Conservation (phyloP, 2,113 vertebrate species). For the Sula dactylatra region DNA sequence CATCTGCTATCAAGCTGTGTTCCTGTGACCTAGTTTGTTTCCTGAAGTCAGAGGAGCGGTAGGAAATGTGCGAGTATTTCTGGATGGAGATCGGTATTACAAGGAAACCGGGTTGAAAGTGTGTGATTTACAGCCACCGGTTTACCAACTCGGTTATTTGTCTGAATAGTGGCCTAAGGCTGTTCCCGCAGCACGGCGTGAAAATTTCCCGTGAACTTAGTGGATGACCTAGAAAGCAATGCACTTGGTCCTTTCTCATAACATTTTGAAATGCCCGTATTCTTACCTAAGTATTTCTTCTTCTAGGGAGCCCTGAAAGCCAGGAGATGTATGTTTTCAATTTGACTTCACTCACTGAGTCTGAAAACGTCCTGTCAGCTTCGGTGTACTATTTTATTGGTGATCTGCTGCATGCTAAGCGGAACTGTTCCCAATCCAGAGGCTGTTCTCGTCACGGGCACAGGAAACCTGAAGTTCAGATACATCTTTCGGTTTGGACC, state of each 20-base stretch:
- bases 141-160: background rate
- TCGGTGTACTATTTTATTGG: constrained; percentile 86
- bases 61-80: background rate
- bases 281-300: background rate
- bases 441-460: constrained; percentile 58
- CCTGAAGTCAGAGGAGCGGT: background rate
- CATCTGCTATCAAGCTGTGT: background rate
- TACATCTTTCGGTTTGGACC: constrained; percentile 83
- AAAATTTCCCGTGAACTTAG: background rate
- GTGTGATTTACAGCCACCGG: background rate
- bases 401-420: constrained; percentile 72
- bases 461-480: constrained; percentile 68
- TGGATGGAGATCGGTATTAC: background rate
- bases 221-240: background rate
- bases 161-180: background rate
- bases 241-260: background rate
- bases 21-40: background rate
- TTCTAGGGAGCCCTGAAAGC: constrained; percentile 76
- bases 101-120: background rate
- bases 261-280: background rate
- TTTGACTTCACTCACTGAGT: constrained; percentile 89
- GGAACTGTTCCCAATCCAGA: constrained; percentile 59
- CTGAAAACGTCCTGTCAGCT: constrained; percentile 90
- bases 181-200: background rate
- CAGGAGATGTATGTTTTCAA: constrained; percentile 87